These are phyloP conservation scores for Alosa alosa DNA, from an alignment of 2,113 vertebrate species.

Conservation along the genomic window DNA sequence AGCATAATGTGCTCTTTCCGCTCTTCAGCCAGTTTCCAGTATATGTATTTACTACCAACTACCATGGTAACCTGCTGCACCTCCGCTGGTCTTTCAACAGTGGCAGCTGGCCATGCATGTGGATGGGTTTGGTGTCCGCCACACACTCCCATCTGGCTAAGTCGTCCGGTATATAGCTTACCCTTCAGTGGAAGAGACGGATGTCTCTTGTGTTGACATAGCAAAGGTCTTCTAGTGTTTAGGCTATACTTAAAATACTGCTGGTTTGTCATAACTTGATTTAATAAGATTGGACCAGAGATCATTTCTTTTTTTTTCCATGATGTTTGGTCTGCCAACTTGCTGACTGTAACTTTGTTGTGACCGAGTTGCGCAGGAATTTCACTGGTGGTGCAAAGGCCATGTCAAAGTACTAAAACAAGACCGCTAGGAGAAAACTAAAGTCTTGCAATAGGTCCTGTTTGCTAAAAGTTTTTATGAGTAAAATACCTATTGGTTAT, in stretches of 20 bases:
- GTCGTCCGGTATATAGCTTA: neutral
- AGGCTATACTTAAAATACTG: neutral
- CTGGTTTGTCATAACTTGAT: too few relatives aligned
- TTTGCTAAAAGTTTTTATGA: too few relatives aligned
- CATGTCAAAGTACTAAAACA: too few relatives aligned
- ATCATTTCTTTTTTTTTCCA: too few relatives aligned
- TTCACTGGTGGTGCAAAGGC: too few relatives aligned
- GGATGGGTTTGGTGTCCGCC: neutral
- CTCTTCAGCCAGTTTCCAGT: neutral
- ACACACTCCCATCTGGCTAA: neutral
- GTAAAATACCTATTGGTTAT: too few relatives aligned
- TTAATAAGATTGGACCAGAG: too few relatives aligned
- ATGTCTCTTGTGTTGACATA: neutral
- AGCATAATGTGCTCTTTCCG: neutral
- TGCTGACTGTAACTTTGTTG: too few relatives aligned
- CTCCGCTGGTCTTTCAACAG: neutral
- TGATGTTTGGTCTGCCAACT: too few relatives aligned
- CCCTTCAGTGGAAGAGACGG: neutral
- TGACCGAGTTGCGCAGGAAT: too few relatives aligned
- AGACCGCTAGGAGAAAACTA: too few relatives aligned
- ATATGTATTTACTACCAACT: neutral
- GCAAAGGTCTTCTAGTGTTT: neutral
- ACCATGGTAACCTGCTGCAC: neutral
- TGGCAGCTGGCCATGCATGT: neutral
- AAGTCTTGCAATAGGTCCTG: too few relatives aligned